Conservation (phyloP, 2,888 invertebrate genomes). For the Octonoba sinensis region DNA sequence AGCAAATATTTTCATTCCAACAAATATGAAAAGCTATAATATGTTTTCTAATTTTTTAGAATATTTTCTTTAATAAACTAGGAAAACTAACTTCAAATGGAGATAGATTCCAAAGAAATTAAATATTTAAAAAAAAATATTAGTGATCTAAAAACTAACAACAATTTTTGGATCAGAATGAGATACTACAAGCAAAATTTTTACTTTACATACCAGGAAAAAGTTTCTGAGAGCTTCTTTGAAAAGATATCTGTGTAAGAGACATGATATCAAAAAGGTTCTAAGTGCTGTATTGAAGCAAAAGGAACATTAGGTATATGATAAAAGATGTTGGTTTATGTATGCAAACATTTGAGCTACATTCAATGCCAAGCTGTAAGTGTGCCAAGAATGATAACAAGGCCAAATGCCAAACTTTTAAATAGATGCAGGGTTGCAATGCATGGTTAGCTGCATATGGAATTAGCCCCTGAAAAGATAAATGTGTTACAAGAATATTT, state of each 20-base stretch:
- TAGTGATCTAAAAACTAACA: too few species aligned
- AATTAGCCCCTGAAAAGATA: not conserved
- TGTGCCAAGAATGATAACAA: constrained; percentile 32
- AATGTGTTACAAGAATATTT: not conserved
- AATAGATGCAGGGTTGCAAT: constrained; percentile 14
- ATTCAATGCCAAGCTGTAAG: constrained; percentile 37
- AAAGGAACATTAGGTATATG: not conserved
- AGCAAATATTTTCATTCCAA: too few species aligned
- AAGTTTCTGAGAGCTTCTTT: constrained; percentile 38
- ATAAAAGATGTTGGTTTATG: not conserved
- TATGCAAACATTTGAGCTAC: constrained; percentile 8
- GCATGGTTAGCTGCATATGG: not conserved
- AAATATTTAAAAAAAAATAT: too few species aligned
- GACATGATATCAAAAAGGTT: constrained; percentile 27
- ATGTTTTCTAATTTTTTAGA: not conserved
- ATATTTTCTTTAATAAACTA: not conserved
- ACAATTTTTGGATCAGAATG: too few species aligned
- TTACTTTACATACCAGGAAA: constrained; percentile 31
- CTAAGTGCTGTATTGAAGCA: not conserved
- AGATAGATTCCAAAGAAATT: too few species aligned
- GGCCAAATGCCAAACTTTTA: constrained; percentile 29
- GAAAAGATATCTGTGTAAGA: constrained; percentile 14
- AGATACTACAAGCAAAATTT: not conserved
- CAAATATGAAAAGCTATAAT: too few species aligned
- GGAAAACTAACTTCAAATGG: too few species aligned